Percentiles rank a stretch among this genome's conserved stretches.
phyloP scores from a whole-genome alignment of 1,140 invertebrate genomes.

The Saccostrea glomerata region DNA sequence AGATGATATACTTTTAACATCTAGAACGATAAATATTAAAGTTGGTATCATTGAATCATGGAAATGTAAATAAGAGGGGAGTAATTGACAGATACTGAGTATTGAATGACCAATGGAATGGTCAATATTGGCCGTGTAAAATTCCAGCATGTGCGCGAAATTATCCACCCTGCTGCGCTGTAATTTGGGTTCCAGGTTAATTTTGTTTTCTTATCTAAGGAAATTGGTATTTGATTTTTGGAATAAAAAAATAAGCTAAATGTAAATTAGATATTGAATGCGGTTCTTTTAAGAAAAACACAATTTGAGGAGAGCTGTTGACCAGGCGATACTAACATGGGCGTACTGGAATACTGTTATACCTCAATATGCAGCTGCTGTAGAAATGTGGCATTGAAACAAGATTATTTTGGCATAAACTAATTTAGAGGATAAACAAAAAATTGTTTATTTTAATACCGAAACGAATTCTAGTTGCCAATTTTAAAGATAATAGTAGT shows the following conservation, averaged over 20 bases:
- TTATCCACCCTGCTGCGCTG: neutral
- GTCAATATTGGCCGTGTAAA: neutral
- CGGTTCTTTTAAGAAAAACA: neutral
- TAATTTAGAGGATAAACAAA: neutral
- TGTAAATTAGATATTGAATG: neutral
- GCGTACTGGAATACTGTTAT: neutral
- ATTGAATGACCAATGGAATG: neutral
- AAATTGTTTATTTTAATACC: neutral
- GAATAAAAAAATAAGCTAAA: conserved; percentile 11
- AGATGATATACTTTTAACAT: too few species aligned
- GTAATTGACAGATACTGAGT: neutral
- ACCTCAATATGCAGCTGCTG: neutral
- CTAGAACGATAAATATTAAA: too few species aligned
- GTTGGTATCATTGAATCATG: neutral
- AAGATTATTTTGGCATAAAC: neutral
- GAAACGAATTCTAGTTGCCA: too few species aligned
- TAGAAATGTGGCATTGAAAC: neutral
- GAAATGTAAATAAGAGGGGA: neutral
- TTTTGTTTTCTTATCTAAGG: neutral
- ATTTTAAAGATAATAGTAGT: too few species aligned
- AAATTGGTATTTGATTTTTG: conserved; percentile 1
- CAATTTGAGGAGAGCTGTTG: neutral
- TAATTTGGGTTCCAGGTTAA: neutral
- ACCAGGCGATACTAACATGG: neutral
- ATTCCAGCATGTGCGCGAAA: neutral